Evolutionary conservation across 2,113 vertebrate genomes (phyloP), one percentile per base, ranked within the genome.

Genomic region (Syngnathoides biaculeatus): DNA sequence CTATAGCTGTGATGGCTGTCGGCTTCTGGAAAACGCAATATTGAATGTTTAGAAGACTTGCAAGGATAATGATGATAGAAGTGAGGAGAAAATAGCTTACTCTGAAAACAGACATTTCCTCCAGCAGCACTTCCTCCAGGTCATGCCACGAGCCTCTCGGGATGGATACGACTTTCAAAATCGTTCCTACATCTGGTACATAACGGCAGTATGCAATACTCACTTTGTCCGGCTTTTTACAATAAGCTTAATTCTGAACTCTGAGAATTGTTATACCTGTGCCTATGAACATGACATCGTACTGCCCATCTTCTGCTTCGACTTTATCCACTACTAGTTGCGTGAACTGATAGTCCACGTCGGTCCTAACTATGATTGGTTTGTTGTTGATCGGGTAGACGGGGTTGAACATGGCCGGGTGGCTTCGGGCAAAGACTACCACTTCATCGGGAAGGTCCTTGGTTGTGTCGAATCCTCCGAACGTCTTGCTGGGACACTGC

Each of bases 201-300:
- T 19, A 76, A 66, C 20, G 3, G 27, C 70, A 70, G 47, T 22
- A 74, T 10, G 72, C 0, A 4, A 52, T 50, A 50, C 2, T 45
- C 60, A 14, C 1, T 52, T 5, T 5, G 64, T 26, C 5, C 15
- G 11, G 47, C 13, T 13, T 35, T 15, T 35, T 15, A 7, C 55
- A 35, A 62, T 3, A 35, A 52, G 26, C 26, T 5, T 30, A 26
- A 17, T 24, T 15, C 15, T 39, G 20, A n/a, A 65, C 1, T 15
- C 20, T 59, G 8, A 47, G 0, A 45, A 3, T 66, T 1, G 22
- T 1, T 47, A 5, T 81, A 89, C 75, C 97, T 92, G 97, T 99
- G 86, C 96, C 97, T 22, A 99, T 98, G 88, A 99, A 99, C 96
- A 99, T 95, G 71, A 99, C 97, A 0, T 99, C 96, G 8, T 99